Evolutionary conservation across 30 jellyfish, hydroid and myxozoan species (phyloP), one percentile per base, ranked within the genome.

Genomic region (Aurelia aurita complex sp. Pacific): DNA sequence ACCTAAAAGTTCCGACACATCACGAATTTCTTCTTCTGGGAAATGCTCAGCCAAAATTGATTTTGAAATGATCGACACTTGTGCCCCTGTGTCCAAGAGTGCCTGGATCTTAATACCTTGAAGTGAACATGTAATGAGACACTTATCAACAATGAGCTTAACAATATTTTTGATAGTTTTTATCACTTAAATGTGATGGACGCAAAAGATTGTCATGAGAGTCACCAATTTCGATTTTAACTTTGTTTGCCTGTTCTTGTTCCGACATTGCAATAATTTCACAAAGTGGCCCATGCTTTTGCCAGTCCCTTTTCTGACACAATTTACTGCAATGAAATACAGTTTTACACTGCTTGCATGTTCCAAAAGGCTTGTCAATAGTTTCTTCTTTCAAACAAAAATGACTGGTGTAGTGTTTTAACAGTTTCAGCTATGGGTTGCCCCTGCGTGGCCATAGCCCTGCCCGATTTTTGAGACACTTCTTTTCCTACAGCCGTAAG

Each of bases 11-110:
- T 80, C 65, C 18, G 90, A 64, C 33, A 80, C 64, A 53, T 80
- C 74, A 62, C 29, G 61, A 66, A 80, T 51, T 68, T 80, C 61
- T 5, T 16, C 51, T 38, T 67, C 70, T 17, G 74, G 73, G 17
- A 46, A 65, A 68, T 43, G 34, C 36, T 67, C 42, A 35, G 38
- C 34, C 73, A 80, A 36, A 36, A 67, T 46, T 17, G 59, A 35
- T 43, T 80, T 67, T 42, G 81, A 43, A 50, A 82, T 82, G 34
- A 82, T 32, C 16, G 73, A 69, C 64, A 82, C 86, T 60, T 82
- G 78, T n/a, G 92, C 92, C 60, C 86, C 86, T 23, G 92, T 82
- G 55, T 81, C 90, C 66, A 67, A 51, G 23, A 81, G 64, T 18
- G 87, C 92, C 29, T n/a, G 34, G 15, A 72, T 72, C 13, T 5